These are phyloP conservation scores for Aythya baeri DNA, from an alignment of 2,113 vertebrate genomes.

Conservation along the genomic window DNA sequence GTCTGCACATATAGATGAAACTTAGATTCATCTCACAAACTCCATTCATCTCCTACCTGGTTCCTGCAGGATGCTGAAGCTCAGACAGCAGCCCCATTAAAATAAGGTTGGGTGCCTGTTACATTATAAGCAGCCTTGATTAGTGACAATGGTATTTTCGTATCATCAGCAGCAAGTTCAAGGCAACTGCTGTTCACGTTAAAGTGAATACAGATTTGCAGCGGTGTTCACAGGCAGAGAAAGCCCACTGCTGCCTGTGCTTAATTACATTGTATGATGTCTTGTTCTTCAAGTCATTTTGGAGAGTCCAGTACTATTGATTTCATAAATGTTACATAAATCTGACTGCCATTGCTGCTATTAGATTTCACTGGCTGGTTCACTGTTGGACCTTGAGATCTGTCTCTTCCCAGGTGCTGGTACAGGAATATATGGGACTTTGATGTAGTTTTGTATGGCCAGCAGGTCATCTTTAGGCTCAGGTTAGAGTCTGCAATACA, in stretches of 20 bases:
- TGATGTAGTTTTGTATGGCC: not conserved
- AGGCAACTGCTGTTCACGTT: slow-evolving; percentile 10
- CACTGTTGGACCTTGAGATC: not conserved
- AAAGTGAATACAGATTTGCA: slow-evolving; percentile 1
- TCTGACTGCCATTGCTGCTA: slow-evolving; percentile 27
- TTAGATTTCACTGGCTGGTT: slow-evolving; percentile 18
- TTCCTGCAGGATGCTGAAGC: not conserved
- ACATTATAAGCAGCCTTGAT: not conserved
- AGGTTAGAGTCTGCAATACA: not conserved
- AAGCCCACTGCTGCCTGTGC: not conserved
- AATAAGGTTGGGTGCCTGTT: not conserved
- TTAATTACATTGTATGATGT: slow-evolving; percentile 52
- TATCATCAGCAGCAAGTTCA: slow-evolving; percentile 35
- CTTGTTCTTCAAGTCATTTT: slow-evolving; percentile 38
- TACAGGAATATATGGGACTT: not conserved
- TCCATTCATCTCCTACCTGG: not conserved
- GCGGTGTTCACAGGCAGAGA: not conserved
- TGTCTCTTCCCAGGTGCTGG: not conserved
- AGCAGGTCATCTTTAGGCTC: not conserved
- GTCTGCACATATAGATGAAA: fast-evolving
- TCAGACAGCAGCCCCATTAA: not conserved
- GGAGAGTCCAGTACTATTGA: slow-evolving; percentile 45
- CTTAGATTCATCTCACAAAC: not conserved
- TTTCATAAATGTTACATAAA: slow-evolving; percentile 61
- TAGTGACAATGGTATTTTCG: slow-evolving; percentile 23